phyloP scores from a whole-genome alignment of 2,888 invertebrate genomes.

The Dysmachus trigonus region DNA sequence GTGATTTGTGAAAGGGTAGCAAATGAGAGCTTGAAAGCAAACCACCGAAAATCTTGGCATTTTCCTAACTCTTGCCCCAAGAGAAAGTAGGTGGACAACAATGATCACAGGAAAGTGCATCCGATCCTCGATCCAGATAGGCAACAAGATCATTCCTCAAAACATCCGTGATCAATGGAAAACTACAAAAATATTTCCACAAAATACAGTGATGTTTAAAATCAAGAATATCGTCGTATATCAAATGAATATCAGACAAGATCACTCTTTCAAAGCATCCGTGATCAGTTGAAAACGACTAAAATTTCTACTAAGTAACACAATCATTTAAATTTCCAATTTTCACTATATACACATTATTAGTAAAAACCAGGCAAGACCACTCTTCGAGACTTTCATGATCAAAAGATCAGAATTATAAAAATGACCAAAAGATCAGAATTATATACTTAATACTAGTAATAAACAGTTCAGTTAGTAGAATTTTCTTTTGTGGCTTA shows the following conservation, averaged over 20 bases:
- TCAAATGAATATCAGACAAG: background rate
- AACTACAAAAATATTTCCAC: background rate
- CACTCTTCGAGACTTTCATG: background rate
- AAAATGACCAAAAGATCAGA: background rate
- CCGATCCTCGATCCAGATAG: background rate
- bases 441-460: no score
- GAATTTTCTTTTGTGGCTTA: no score
- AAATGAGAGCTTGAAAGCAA: constrained; percentile 2
- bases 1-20: constrained; percentile 34
- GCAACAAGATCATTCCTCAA: background rate
- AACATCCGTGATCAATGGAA: background rate
- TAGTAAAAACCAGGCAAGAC: background rate
- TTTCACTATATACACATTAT: background rate
- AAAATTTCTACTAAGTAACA: no score
- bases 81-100: constrained; percentile 27
- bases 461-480: no score
- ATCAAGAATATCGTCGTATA: background rate
- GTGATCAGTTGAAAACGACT: no score
- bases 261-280: background rate
- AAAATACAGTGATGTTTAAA: background rate
- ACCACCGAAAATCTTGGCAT: background rate
- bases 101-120: background rate
- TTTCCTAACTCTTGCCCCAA: background rate
- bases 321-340: background rate
- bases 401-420: background rate